These are phyloP conservation scores for Picathartes gymnocephalus DNA, from an alignment of 2,113 vertebrate genomes.

Conservation along the genomic window DNA sequence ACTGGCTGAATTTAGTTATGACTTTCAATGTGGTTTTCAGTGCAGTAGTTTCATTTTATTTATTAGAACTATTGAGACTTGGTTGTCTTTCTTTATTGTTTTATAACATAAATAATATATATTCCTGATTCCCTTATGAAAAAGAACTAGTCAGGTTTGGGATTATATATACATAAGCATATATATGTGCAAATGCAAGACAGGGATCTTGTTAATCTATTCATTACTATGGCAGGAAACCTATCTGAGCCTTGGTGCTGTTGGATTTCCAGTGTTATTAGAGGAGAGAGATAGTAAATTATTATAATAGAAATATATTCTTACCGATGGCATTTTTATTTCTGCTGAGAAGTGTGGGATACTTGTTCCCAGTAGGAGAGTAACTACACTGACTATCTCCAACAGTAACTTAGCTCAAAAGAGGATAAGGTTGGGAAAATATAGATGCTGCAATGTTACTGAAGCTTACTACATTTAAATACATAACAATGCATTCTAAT, in stretches of 20 bases:
- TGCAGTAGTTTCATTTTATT: background rate
- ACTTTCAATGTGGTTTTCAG: background rate
- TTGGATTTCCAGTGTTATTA: background rate
- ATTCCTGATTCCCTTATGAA: background rate
- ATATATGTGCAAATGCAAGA: background rate
- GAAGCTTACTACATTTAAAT: background rate
- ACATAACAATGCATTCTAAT: background rate
- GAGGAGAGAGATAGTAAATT: background rate
- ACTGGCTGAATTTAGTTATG: background rate
- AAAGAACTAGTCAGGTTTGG: background rate
- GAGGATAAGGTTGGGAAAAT: background rate
- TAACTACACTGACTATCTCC: slow-evolving; percentile 34
- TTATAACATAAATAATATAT: background rate
- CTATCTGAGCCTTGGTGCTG: background rate
- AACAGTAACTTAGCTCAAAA: background rate
- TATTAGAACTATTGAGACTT: background rate
- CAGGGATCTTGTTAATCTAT: background rate
- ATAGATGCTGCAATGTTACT: background rate
- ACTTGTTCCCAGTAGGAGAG: slow-evolving; percentile 50
- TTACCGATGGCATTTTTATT: slow-evolving; percentile 49
- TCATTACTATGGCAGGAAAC: background rate
- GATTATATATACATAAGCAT: background rate
- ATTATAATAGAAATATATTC: background rate
- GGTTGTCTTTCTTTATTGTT: background rate
- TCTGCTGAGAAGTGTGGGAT: slow-evolving; percentile 42